A percentile compares a stretch with the other conserved stretches of the same genome.
These are phyloP conservation scores for Conchocele bisecta DNA, from an alignment of 2,888 invertebrate species.

Conservation along the genomic window DNA sequence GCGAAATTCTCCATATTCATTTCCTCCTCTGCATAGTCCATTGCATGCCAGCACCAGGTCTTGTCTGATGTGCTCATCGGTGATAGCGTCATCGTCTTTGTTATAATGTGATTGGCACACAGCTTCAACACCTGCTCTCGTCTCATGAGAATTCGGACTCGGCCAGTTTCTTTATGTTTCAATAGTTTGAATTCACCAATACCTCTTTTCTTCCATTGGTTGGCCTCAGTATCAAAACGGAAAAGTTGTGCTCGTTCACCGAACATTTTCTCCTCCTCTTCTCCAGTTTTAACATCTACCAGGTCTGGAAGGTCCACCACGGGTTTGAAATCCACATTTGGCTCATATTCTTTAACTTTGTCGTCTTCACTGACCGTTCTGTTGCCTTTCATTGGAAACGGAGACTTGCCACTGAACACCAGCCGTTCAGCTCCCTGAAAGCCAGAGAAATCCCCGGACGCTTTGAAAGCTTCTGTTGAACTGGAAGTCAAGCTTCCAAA, in stretches of 20 bases:
- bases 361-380: slow-evolving; percentile 61
- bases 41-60: slow-evolving; percentile 84
- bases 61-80: slow-evolving; percentile 86
- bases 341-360: slow-evolving; percentile 85
- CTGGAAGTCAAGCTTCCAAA: slow-evolving; percentile 48
- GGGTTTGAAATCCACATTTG: slow-evolving; percentile 88
- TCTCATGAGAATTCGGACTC: slow-evolving; percentile 93
- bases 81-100: slow-evolving; percentile 89
- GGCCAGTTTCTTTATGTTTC: slow-evolving; percentile 76
- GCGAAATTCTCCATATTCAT: slow-evolving; percentile 89
- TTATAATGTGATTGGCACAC: slow-evolving; percentile 95
- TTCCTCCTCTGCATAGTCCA: slow-evolving; percentile 92
- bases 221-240: slow-evolving; percentile 88
- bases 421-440: slow-evolving; percentile 43
- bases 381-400: slow-evolving; percentile 45
- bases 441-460: slow-evolving; percentile 30
- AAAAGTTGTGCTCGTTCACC: slow-evolving; percentile 92
- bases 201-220: slow-evolving; percentile 97
- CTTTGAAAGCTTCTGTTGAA: slow-evolving; percentile 30
- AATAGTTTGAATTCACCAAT: slow-evolving; percentile 93
- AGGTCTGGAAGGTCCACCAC: slow-evolving; percentile 92
- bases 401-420: slow-evolving; percentile 45
- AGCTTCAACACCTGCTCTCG: slow-evolving; percentile 94
- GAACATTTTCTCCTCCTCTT: slow-evolving; percentile 92
- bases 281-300: slow-evolving; percentile 92